Base-by-base conservation (phyloP, 2,888 invertebrate genomes). In the Cephonodes hylas region DNA sequence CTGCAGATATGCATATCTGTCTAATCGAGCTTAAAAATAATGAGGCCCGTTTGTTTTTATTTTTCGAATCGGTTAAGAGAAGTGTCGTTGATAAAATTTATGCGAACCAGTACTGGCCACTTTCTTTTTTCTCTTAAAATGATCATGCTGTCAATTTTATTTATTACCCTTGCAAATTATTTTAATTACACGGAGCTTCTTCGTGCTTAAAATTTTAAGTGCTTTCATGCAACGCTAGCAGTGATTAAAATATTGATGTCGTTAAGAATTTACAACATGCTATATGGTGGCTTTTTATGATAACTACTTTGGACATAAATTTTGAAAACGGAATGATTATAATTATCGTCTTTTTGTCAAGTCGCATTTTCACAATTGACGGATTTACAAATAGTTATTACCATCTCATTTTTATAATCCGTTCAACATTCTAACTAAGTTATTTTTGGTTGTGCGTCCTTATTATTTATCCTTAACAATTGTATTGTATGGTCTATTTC, bases 1-100 rank as follows among this genome's bases (percentile, higher is more conserved):
- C 63, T 53, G 53, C 60, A 23, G 60, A 46, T 63, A 48, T 64
- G 45, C 60, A n/a, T 63, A 66, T 66, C 67, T 42, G 63, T 60
- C 48, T 70, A 66, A 74, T 70, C 64, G 63, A 61, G 62, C 61
- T 63, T 46, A 63, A 68, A 73, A 69, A 68, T 74, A 69, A 72
- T 68, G 71, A 68, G 66, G 56, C 18, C 45, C 48, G 66, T 56
- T 20, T 58, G 58, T 15, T 42, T 58, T 46, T 64, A n/a, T 60
- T 64, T 64, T 57, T 66, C 42, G 10, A 44, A 42, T 60, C 42
- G 22, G 48, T 48, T 45, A 59, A 46, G 38, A 58, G 27, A 48
- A 31, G 42, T 58, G 38, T 56, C 27, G n/a, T 5, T 60, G 48
- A 58, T 60, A 46, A 57, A n/a, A 58, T 46, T 57, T 59, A 57